These are phyloP conservation scores for Campylomormyrus numenius DNA, from an alignment of 2,113 vertebrate species.

Conservation along the genomic window DNA sequence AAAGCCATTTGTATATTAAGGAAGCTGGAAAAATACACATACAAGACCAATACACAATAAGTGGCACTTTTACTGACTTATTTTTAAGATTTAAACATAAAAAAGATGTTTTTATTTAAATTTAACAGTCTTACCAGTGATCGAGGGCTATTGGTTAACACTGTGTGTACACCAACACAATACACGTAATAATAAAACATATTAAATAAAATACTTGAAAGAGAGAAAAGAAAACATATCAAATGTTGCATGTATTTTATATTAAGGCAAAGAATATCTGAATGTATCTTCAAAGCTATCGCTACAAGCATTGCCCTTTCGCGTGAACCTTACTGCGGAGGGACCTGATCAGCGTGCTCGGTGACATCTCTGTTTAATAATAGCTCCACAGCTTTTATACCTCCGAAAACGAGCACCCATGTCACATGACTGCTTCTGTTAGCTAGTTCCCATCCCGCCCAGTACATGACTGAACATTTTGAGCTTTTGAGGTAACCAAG, in stretches of 20 bases:
- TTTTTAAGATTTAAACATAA: not conserved
- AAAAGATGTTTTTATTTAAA: too few relatives aligned
- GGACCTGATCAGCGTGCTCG: not conserved
- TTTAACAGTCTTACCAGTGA: not conserved
- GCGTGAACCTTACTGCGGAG: not conserved
- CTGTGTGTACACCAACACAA: not conserved
- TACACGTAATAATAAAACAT: not conserved
- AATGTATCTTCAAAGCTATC: not conserved
- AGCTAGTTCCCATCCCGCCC: conserved; percentile 43
- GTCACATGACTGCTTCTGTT: conserved; percentile 45
- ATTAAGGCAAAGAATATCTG: not conserved
- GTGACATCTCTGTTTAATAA: conserved; percentile 41
- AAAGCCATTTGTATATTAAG: not conserved
- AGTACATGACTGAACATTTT: conserved; percentile 30
- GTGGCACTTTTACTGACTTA: not conserved
- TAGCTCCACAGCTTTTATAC: conserved; percentile 59
- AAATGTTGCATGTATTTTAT: not conserved
- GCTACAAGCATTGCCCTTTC: not conserved
- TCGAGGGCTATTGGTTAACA: not conserved
- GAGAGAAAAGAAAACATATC: not conserved
- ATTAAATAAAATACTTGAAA: not conserved
- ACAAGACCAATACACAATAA: not conserved
- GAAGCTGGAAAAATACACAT: not conserved
- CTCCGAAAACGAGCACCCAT: conserved; percentile 45
- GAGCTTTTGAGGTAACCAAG: conserved; percentile 30